phyloP scores from a whole-genome alignment of 2,888 invertebrate species.

The Agriopis leucophaearia region DNA sequence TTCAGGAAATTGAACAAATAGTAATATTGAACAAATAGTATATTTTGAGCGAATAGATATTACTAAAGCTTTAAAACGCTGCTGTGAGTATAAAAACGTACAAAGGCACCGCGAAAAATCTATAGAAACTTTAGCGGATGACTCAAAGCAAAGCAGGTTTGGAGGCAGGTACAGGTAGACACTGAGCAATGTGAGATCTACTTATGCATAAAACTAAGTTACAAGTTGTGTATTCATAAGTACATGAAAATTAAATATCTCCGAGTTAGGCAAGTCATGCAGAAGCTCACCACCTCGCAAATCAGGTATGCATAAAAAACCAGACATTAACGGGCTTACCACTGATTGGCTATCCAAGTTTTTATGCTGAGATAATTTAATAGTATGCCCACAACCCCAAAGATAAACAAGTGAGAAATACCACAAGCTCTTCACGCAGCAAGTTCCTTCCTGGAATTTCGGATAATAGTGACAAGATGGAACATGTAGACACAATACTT shows the following conservation, averaged over 20 bases:
- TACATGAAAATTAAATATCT: conserved; percentile 20
- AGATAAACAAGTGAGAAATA: conserved; percentile 58
- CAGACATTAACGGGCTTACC: conserved; percentile 31
- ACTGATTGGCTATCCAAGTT: conserved; percentile 26
- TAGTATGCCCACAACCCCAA: conserved; percentile 9
- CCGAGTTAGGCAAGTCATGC: conserved; percentile 27
- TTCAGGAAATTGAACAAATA: conserved; percentile 14
- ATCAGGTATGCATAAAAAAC: conserved; percentile 39
- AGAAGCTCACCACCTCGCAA: conserved; percentile 25
- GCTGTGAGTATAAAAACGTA: not conserved
- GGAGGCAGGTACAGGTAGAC: not conserved
- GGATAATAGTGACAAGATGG: conserved; percentile 45
- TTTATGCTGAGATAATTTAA: conserved; percentile 28
- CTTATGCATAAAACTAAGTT: not conserved
- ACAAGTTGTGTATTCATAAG: not conserved
- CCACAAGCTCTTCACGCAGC: conserved; percentile 50
- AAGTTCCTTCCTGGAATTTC: conserved; percentile 42
- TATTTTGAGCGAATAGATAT: not conserved
- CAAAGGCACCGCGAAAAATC: not conserved
- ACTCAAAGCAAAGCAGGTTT: not conserved
- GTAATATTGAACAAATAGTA: too few species aligned
- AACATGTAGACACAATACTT: conserved; percentile 33
- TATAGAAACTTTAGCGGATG: not conserved
- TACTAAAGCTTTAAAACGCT: not conserved
- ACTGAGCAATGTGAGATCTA: not conserved